Base-by-base conservation (phyloP, 2,888 invertebrate genomes). In the Euspilapteryx auroguttella region DNA sequence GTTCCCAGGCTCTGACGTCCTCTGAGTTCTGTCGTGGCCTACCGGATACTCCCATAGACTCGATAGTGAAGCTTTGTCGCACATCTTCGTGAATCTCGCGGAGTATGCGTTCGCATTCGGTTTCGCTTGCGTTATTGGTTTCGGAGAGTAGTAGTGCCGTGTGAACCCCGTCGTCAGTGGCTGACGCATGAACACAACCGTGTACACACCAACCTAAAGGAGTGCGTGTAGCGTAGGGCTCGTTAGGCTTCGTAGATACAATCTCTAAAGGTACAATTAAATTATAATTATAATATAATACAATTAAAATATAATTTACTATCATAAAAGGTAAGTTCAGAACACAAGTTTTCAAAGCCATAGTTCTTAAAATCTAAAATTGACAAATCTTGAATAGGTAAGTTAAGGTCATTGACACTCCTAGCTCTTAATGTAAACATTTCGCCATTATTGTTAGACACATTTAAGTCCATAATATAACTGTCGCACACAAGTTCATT, bases 231-330 rank as follows among this genome's bases (percentile, higher is more conserved):
- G 30, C 30, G 15, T 10, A 26, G 14, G 30, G 30, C 24, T 31
- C 30, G 13, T 17, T n/a, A 7, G 2, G 3, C 12, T 24, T 27
- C 4, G 27, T 27, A 7, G 9, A 6, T 11, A 21, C 12, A 14
- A 27, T 10, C 24, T 24, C 20, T 8, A 27, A 11, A 10, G 31
- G 31, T 12, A 27, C 11, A 13, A 27, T 8, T 10, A 31, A 25
- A 8, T 27, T n/a, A 13, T 24, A 27, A 12, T 31, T 31, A n/a
- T n/a, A n/a, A 14, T 31, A 24, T 13, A 44, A 44, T 1, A 43
- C 46, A 15, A 46, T 41, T 14, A 44, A 30, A 4, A 44, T 22
- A 33, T 45, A 14, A 12, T 23, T 17, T 15, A 32, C 17, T 32
- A 20, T 30, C 6, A 37, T 24, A 24, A 34, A 33, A 14, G 5